Evolutionary conservation across 2,888 invertebrate genomes (phyloP), one percentile per base, ranked within the genome.

Genomic region (Drosophila prolongata): DNA sequence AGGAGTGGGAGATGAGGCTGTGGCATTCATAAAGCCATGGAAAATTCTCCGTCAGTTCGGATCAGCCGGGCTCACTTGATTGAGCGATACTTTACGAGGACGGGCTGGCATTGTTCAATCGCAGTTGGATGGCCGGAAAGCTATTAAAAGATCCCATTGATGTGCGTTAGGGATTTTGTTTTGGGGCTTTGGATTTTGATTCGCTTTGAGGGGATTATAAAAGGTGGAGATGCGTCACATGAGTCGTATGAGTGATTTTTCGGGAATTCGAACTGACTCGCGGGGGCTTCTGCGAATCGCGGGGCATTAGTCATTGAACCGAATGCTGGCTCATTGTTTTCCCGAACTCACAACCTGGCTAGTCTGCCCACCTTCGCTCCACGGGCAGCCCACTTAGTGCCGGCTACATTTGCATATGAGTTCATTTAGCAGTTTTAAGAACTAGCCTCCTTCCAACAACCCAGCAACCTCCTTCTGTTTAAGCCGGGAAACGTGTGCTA

Each of bases 401-500:
- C 49, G 64, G 56, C 76, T 54, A 73, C 68, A 89, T 85, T 85
- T 89, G 89, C 85, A 85, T 85, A 85, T 89, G 89, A 85, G 85
- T 85, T 85, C 85, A 89, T 89, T 83, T 83, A 71, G 87, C 78
- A 75, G 86, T 67, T 85, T 81, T 75, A 81, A 76, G 88, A 83
- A 87, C 83, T 81, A 78, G 74, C 68, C 87, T 79, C 77, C 46
- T 27, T 49, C 35, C 27, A 24, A 76, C 79, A 84, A 82, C 80
- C 82, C 71, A 46, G 67, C 73, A 67, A 38, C 59, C 66, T 54
- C 61, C 55, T 61, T 75, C 47, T 66, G 79, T 79, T 83, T 79
- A 73, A 76, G 81, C 80, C 76, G 76, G 67, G 79, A 89, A 86
- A 86, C 86, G 89, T 86, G 86, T 85, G 86, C 89, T 86, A 89